Evolutionary conservation across 1,140 invertebrate genomes (phyloP).

Genomic region (Asbolus verrucosus): DNA sequence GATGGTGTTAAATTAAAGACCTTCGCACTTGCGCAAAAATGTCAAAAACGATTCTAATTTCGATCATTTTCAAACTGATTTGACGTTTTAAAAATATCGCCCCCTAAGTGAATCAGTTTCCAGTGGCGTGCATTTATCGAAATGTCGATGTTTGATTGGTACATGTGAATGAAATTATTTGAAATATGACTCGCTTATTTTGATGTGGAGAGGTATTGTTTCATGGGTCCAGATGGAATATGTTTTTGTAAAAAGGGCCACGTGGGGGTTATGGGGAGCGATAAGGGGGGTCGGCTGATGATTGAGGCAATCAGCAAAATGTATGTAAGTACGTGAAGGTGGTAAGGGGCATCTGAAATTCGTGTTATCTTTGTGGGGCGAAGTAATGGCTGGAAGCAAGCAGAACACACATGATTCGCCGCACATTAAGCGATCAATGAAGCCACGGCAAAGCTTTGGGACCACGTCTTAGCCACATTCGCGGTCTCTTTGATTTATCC

Average conservation of each 20-base stretch:
- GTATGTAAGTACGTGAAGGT: conserved; percentile 15
- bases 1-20: too few relatives aligned
- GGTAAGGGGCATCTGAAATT: conserved; percentile 18
- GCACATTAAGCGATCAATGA: conserved; percentile 45
- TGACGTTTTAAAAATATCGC: too few relatives aligned
- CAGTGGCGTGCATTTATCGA: too few relatives aligned
- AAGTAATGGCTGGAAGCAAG: conserved; percentile 45
- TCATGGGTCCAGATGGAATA: conserved; percentile 5
- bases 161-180: too few relatives aligned
- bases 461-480: conserved; percentile 38
- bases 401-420: conserved; percentile 45
- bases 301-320: conserved; percentile 36
- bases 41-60: too few relatives aligned
- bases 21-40: too few relatives aligned
- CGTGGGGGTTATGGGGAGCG: not conserved
- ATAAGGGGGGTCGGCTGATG: conserved; percentile 20
- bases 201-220: conserved; percentile 1
- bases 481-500: conserved; percentile 49
- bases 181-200: too few relatives aligned
- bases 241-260: not conserved
- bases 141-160: too few relatives aligned
- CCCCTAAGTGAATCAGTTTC: too few relatives aligned
- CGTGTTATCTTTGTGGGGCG: conserved; percentile 40
- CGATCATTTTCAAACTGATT: too few relatives aligned
- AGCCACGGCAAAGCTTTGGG: conserved; percentile 42